These are phyloP conservation scores for Keiferia lycopersicella DNA, from an alignment of 2,888 invertebrate species.

Conservation along the genomic window DNA sequence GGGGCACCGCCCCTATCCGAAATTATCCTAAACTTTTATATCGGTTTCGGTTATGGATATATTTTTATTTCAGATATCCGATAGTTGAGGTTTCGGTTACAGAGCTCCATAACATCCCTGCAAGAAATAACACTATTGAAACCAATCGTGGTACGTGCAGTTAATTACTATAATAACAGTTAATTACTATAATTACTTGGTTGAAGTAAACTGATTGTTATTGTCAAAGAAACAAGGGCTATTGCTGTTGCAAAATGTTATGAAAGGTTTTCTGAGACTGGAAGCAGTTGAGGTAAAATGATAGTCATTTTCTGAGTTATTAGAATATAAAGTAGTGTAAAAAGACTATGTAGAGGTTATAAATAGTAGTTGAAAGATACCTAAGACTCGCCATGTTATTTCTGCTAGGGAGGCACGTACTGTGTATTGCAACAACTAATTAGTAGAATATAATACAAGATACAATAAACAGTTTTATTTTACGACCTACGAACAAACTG, in stretches of 20 bases:
- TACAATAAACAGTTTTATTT: neutral
- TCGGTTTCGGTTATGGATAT: too few species aligned
- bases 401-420: neutral
- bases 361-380: neutral
- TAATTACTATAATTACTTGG: neutral
- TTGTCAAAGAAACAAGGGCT: neutral
- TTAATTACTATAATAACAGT: neutral
- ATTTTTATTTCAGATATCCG: too few species aligned
- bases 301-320: neutral
- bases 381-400: neutral
- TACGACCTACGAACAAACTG: neutral
- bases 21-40: too few species aligned
- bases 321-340: neutral
- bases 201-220: constrained; percentile 3
- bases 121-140: neutral
- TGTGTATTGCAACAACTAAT: neutral
- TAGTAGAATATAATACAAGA: neutral
- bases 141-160: neutral
- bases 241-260: neutral
- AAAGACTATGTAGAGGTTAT: neutral
- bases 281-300: neutral
- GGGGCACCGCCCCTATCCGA: too few species aligned
- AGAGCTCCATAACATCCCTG: too few species aligned
- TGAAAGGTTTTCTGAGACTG: neutral
- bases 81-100: too few species aligned